A percentile compares a stretch with the other conserved stretches of the same genome.
Conservation (phyloP, 2,113 vertebrate species). For the Colossoma macropomum region DNA sequence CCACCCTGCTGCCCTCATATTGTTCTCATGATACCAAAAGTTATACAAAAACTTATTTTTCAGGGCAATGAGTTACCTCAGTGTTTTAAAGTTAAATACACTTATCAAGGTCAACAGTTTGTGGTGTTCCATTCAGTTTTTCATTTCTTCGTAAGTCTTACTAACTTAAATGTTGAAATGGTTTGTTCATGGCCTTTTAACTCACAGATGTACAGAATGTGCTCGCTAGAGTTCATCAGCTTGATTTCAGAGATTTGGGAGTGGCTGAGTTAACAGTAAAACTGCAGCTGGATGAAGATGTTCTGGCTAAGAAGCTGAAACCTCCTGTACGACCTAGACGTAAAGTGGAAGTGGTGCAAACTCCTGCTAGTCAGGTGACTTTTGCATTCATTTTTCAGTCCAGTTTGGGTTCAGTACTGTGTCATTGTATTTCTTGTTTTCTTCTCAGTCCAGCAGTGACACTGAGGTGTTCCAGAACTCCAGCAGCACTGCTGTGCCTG, state of each 20-base stretch:
- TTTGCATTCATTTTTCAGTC: neutral
- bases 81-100: too few relatives aligned
- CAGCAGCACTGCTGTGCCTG: too few relatives aligned
- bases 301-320: constrained; percentile 10
- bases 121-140: neutral
- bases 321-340: neutral
- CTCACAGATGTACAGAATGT: constrained; percentile 52
- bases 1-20: too few relatives aligned
- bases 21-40: too few relatives aligned
- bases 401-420: too few relatives aligned
- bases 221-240: constrained; percentile 42
- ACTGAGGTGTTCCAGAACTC: too few relatives aligned
- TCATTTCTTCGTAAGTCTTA: neutral
- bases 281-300: neutral
- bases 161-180: neutral
- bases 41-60: too few relatives aligned
- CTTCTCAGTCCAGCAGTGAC: too few relatives aligned
- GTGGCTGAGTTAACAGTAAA: constrained; percentile 41
- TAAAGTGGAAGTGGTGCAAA: neutral
- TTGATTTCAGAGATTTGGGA: constrained; percentile 50
- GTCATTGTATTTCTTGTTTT: too few relatives aligned
- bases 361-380: constrained; percentile 6
- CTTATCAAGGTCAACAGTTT: too few relatives aligned
- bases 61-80: too few relatives aligned
- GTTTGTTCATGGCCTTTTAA: neutral